phyloP scores from a whole-genome alignment of 2,797 vertebrate species.

The Rhodeus uyekii region DNA sequence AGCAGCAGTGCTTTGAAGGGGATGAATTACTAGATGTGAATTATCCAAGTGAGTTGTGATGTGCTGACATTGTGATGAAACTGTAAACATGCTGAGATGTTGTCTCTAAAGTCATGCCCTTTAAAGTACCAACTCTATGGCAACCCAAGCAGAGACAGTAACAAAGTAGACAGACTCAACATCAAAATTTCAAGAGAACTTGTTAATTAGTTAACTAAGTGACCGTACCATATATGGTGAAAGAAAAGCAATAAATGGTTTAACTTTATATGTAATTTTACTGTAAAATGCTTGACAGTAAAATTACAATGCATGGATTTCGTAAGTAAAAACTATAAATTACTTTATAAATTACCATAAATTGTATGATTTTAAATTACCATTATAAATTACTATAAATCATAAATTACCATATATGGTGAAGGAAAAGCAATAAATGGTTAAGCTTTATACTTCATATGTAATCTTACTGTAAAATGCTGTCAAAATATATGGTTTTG shows the following conservation, averaged over 20 bases:
- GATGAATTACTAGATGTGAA: neutral
- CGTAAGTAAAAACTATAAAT: neutral
- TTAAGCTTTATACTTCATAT: neutral
- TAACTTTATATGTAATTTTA: neutral
- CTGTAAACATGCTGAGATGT: neutral
- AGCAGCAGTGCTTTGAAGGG: neutral
- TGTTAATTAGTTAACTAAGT: neutral
- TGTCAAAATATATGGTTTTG: neutral
- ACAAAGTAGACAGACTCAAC: neutral
- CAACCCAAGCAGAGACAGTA: neutral
- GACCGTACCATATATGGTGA: neutral
- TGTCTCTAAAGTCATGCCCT: neutral
- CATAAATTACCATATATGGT: neutral
- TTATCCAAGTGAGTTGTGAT: neutral
- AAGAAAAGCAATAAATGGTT: neutral
- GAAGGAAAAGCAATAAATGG: neutral
- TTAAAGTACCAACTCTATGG: neutral
- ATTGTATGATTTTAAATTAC: too few species aligned
- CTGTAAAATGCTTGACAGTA: neutral
- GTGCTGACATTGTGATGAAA: neutral
- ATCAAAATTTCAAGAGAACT: neutral
- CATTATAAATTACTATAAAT: neutral
- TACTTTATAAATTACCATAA: neutral
- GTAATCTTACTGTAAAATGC: neutral
- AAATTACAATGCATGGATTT: neutral